Evolutionary conservation across 2,113 vertebrate species (phyloP), one percentile per base, ranked within the genome.

Genomic region (Sturnira hondurensis): DNA sequence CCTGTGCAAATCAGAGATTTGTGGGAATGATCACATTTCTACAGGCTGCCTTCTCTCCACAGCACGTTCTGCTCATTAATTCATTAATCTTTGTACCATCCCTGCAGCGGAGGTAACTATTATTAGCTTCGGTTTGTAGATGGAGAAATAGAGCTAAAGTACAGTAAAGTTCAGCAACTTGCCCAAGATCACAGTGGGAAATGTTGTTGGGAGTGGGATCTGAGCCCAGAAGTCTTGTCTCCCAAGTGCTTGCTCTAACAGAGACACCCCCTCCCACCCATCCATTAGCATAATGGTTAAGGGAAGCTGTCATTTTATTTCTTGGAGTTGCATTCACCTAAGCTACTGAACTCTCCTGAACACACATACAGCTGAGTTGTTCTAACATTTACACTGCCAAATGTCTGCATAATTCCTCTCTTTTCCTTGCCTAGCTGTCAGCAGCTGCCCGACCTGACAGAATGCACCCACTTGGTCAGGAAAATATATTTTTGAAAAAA

Each of bases 311-410:
- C 97, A 96, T 95, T 96, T 96, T 67, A 94, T 95, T 95, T 96
- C 89, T 74, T 78, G 52, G 87, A 95, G 91, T 84, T 91, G 78
- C 36, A 36, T 70, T 96, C 95, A 95, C 94, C 84, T 68, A 77
- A 97, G 95, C 86, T 86, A 87, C 93, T 95, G 96, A 92, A 96
- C 81, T 96, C 86, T 96, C 74, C 83, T 94, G 95, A 96, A 96
- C 78, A 96, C 96, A 96, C 91, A 83, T 86, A 93, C 86, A 97
- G 82, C 65, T 68, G 93, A 94, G 93, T 93, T 95, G 74, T 89
- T 97, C 96, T 96, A 96, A 97, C 97, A 97, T 94, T 96, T 96
- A 96, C 94, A 96, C 86, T 96, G 95, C 86, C 89, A 95, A 94
- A 95, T 84, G 95, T 89, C 97, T 97, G 95, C 96, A 97, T 96